Evolutionary conservation across 2,113 vertebrate species (phyloP).

Genomic region (Trematocara marginatum): DNA sequence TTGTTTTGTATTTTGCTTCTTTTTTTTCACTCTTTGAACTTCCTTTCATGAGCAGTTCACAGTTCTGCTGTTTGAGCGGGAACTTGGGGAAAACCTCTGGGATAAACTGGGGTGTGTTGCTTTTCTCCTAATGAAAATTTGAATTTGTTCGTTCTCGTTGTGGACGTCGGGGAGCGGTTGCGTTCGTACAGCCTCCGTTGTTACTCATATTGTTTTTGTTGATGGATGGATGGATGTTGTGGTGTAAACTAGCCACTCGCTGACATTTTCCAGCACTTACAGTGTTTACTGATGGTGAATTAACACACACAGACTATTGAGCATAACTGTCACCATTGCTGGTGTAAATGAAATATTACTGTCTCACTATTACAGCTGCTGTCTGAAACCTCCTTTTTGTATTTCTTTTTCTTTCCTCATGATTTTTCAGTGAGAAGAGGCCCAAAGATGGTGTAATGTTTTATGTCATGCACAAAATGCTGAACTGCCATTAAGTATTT

Average conservation of each 20-base stretch:
- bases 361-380: not conserved
- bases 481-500: not conserved
- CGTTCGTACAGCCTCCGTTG: not conserved
- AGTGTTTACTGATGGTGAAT: not conserved
- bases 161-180: not conserved
- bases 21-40: not conserved
- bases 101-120: not conserved
- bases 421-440: not conserved
- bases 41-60: not conserved
- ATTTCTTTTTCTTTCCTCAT: not conserved
- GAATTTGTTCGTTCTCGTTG: not conserved
- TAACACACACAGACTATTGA: not conserved
- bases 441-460: not conserved
- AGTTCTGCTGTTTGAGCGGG: not conserved
- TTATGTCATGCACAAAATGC: not conserved
- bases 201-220: not conserved
- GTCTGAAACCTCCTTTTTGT: not conserved
- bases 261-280: not conserved
- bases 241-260: not conserved
- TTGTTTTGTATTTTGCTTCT: not conserved
- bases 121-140: not conserved
- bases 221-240: not conserved
- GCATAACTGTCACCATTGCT: not conserved
- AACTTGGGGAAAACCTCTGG: not conserved
- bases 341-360: not conserved